Conservation (phyloP, 1,140 invertebrate species). For the Meloidogyne hapla region DNA sequence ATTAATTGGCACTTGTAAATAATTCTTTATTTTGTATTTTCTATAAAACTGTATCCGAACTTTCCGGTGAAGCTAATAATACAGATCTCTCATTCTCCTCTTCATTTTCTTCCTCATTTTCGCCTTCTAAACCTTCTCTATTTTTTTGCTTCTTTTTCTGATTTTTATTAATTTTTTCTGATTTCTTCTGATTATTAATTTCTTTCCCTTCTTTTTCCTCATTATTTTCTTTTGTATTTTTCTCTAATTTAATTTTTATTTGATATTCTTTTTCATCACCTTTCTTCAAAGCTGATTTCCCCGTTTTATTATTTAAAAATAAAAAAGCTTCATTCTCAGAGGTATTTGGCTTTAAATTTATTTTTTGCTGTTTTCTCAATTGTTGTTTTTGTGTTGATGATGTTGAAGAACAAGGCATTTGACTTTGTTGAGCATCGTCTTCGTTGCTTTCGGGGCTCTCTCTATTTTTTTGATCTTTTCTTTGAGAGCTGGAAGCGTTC, state of each 20-base stretch:
- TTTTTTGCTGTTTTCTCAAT: constrained; percentile 1
- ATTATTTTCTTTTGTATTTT: too few relatives aligned
- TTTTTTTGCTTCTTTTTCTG: neutral
- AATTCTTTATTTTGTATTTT: neutral
- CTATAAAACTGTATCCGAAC: neutral
- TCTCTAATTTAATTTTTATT: too few relatives aligned
- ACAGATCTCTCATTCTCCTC: neutral
- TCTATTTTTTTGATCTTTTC: neutral
- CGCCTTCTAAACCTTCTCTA: neutral
- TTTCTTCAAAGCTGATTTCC: too few relatives aligned
- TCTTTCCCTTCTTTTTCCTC: neutral
- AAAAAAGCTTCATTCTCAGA: neutral
- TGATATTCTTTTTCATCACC: too few relatives aligned
- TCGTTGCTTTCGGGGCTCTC: neutral
- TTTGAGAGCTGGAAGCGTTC: neutral
- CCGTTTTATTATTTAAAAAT: neutral
- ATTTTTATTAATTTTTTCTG: neutral
- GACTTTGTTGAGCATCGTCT: neutral
- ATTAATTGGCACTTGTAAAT: neutral
- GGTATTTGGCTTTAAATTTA: neutral
- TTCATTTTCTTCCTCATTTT: neutral
- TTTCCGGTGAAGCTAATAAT: neutral
- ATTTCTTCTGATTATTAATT: neutral
- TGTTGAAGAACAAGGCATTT: neutral
- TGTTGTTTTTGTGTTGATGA: neutral